Evolutionary conservation across 64 coral and sea anemone genomes (phyloP), one percentile per base, ranked within the genome.

Genomic region (Trachythela sp.): DNA sequence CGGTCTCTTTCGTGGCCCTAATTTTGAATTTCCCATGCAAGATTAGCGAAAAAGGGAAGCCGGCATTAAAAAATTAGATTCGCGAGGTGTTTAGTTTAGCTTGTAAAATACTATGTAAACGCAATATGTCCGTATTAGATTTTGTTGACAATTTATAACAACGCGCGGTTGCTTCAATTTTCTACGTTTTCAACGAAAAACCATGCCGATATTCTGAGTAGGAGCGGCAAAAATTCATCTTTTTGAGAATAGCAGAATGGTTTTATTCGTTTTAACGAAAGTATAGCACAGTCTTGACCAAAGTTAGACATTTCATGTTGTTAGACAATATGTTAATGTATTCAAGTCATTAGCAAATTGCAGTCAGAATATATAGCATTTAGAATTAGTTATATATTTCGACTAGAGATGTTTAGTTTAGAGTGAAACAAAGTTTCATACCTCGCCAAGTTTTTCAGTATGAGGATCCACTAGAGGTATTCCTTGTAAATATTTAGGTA

Each of bases 401-500:
- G 56, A 64, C 15, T 64, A 45, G 42, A 45, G 4, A 11, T 45
- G 42, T 45, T 4, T 45, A 11, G 42, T 45, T 4, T 45, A 45
- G 11, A 45, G 42, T 45, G 11, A 45, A 11, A 6, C 4, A 45
- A 45, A 45, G 8, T 52, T 64, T 64, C 56, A n/a, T 64, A 64
- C 56, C 56, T 64, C 56, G 56, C 56, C 56, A 27, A 64, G 20
- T 64, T 64, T 64, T 27, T 64, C 56, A 8, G 75, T 37, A 35
- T 80, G 75, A 15, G 26, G 31, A 18, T 80, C 75, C 4, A 80
- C 75, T 15, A 80, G 20, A 2, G 75, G 75, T 35, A 80, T 80
- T 13, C 75, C 75, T 80, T 80, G 75, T 80, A 80, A 35, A 37
- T 80, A 80, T 80, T 80, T 80, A 15, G 75, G 75, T 14, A 80